phyloP scores from a whole-genome alignment of 2,888 invertebrate species.

The Achlya flavicornis region DNA sequence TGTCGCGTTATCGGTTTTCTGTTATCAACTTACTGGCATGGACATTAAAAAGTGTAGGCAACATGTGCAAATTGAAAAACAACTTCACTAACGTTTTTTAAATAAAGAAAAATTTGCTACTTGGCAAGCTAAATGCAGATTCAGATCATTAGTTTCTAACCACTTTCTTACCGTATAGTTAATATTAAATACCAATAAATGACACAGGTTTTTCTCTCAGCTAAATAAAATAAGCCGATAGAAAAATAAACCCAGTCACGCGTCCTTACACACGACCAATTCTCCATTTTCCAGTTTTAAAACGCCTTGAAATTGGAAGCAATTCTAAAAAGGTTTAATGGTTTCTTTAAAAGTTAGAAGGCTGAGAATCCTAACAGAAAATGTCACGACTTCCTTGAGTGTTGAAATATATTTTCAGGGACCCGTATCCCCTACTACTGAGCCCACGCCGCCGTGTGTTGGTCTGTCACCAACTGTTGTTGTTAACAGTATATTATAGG shows the following conservation, averaged over 20 bases:
- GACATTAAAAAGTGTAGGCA: neutral
- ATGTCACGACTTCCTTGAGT: neutral
- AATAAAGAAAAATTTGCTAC: neutral
- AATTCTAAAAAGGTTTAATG: neutral
- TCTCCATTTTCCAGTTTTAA: neutral
- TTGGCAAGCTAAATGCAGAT: neutral
- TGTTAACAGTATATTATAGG: too few relatives aligned
- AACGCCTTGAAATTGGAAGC: neutral
- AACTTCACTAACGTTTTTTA: neutral
- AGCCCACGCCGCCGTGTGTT: too few relatives aligned
- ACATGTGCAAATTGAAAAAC: constrained; percentile 8
- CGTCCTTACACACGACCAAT: neutral
- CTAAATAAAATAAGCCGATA: neutral
- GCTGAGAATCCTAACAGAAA: neutral
- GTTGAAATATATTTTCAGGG: neutral
- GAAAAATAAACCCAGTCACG: neutral
- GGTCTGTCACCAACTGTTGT: too few relatives aligned
- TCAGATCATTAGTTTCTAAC: neutral
- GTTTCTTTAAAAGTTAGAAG: neutral
- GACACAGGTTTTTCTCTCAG: too few relatives aligned
- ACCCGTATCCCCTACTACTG: too few relatives aligned
- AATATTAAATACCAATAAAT: too few relatives aligned
- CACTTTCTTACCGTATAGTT: neutral
- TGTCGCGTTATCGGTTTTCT: constrained; percentile 12
- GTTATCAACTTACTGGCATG: neutral